Evolutionary conservation across 2,113 vertebrate genomes (phyloP).

Genomic region (Silurus glanis): DNA sequence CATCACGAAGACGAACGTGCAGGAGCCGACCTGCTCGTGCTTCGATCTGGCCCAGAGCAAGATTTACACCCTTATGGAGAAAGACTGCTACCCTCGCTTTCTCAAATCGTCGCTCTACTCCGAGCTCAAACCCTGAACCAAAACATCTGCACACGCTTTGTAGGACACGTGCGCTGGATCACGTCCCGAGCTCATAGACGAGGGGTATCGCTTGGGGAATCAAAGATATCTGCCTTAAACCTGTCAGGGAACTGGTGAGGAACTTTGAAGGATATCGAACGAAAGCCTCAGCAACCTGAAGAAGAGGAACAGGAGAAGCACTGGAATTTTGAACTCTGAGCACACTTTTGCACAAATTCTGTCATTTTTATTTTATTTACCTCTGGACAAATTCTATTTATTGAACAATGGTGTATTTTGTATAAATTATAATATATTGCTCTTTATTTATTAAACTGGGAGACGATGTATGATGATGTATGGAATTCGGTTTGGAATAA

Average conservation of each 20-base stretch:
- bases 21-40: conserved; percentile 70
- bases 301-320: neutral
- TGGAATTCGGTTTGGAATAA: conserved; percentile 39
- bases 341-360: conserved; percentile 42
- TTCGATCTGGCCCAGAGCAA: conserved; percentile 83
- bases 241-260: neutral
- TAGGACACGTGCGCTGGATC: neutral
- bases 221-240: neutral
- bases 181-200: neutral
- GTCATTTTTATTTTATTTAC: conserved; percentile 31
- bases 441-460: conserved; percentile 34
- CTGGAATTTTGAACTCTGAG: conserved; percentile 33
- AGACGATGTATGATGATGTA: neutral
- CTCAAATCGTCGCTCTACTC: conserved; percentile 76
- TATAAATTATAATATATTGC: neutral
- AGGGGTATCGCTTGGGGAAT: neutral
- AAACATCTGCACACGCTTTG: neutral
- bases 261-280: neutral
- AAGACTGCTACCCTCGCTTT: conserved; percentile 92
- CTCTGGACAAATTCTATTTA: conserved; percentile 47
- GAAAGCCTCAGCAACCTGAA: neutral
- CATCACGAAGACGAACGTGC: conserved; percentile 78
- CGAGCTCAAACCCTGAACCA: conserved; percentile 59
- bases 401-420: conserved; percentile 40
- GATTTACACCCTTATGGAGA: conserved; percentile 90